Evolutionary conservation across 2,113 vertebrate species (phyloP).

Genomic region (Chlamydotis undulata): DNA sequence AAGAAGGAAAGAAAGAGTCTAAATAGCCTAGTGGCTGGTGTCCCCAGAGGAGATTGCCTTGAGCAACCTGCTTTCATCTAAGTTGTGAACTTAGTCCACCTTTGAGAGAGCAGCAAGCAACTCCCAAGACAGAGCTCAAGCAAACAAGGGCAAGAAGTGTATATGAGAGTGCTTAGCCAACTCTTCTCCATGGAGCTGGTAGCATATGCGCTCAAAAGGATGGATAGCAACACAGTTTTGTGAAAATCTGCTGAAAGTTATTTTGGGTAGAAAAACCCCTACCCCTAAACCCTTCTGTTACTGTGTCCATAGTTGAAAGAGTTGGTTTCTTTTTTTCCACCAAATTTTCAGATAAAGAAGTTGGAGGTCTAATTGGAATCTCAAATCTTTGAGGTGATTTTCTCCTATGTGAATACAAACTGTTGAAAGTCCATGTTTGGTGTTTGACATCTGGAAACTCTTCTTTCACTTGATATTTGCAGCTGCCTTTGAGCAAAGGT

Average conservation of each 20-base stretch:
- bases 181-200: background rate
- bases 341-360: background rate
- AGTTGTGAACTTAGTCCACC: background rate
- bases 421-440: background rate
- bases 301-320: background rate
- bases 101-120: background rate
- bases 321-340: background rate
- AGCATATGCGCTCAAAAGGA: background rate
- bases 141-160: background rate
- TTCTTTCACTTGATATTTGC: background rate
- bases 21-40: background rate
- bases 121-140: background rate
- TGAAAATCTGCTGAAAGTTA: background rate
- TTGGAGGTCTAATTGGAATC: background rate
- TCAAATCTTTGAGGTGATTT: background rate
- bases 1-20: background rate
- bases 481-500: background rate
- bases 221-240: background rate
- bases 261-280: background rate
- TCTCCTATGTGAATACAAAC: background rate
- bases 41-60: background rate
- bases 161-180: background rate
- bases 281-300: background rate
- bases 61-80: background rate
- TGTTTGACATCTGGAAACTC: background rate